Conservation (phyloP, 2,113 vertebrate species). For the Pelobates fuscus region DNA sequence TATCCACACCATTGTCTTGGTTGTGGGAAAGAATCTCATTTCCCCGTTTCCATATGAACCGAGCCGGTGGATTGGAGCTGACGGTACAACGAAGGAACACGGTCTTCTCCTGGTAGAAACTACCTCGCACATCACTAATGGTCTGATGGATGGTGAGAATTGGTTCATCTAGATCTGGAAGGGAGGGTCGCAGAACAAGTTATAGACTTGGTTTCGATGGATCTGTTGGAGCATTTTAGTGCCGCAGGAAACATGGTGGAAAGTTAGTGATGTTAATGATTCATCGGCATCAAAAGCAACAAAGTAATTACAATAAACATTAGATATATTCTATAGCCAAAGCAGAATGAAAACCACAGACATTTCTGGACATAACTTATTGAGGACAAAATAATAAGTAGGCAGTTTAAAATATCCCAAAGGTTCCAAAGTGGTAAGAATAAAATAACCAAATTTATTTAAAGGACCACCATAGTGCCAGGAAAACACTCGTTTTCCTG, state of each 20-base stretch:
- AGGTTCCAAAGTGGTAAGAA: too few relatives aligned
- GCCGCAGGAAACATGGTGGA: too few relatives aligned
- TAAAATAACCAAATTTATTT: too few relatives aligned
- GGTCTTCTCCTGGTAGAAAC: slow-evolving; percentile 97
- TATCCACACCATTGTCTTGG: slow-evolving; percentile 96
- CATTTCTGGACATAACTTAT: too few relatives aligned
- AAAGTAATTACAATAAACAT: too few relatives aligned
- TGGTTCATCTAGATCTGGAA: slow-evolving; percentile 89
- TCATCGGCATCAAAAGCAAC: not conserved
- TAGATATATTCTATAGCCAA: too few relatives aligned
- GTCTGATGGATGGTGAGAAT: slow-evolving; percentile 95
- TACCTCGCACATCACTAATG: slow-evolving; percentile 91
- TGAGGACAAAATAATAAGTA: too few relatives aligned
- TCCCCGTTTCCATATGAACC: slow-evolving; percentile 96
- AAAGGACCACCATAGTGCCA: too few relatives aligned
- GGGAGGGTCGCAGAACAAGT: slow-evolving; percentile 46
- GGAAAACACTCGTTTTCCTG: too few relatives aligned
- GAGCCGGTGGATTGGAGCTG: slow-evolving; percentile 95
- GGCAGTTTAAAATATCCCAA: too few relatives aligned
- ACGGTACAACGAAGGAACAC: slow-evolving; percentile 96
- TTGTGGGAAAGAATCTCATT: slow-evolving; percentile 83
- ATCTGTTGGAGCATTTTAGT: not conserved
- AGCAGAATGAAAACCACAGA: too few relatives aligned
- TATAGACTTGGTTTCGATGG: slow-evolving; percentile 37
- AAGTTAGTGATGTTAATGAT: slow-evolving; percentile 64